Base-by-base conservation (phyloP, 2,888 invertebrate genomes). In the Spicauda simplicius region DNA sequence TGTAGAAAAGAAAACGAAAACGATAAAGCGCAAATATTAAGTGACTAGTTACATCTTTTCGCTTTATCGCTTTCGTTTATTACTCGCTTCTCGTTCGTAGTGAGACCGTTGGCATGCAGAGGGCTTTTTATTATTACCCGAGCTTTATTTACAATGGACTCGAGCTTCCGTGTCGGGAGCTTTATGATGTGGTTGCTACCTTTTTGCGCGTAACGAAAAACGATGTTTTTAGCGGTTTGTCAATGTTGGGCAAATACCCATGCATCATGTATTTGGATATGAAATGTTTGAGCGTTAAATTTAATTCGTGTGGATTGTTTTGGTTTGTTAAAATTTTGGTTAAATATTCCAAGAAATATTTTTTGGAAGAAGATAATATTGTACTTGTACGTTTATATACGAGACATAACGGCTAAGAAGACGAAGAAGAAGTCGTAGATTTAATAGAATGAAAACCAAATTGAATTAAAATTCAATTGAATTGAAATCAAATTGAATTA, bases 71-170 rank as follows among this genome's bases (percentile, higher is more conserved):
- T 6, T 56, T 33, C 0, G 37, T 16, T 30, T 33, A 10, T 54
- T 30, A 10, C 16, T 56, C 60, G 59, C 25, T 53, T 18, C 33
- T 57, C 56, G 57, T 18, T 16, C 1, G 10, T n/a, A 5, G 14
- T 58, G n/a, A 11, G 6, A 64, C 64, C 2, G 0, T 20, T 12
- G 16, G 57, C 8, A 18, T 33, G 50, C 12, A 57, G 6, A 56
- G 56, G 20, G 64, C 57, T 64, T 64, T 64, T 64, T 64, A 64
- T 64, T 57, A 57, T 64, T 57, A 33, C 52, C 64, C 50, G 57
- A 64, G 64, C 57, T 57, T 57, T 64, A 64, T 64, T 64, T 64
- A 41, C 64, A 52, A 37, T 58, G 64, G 64, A 64, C 64, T 64
- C n/a, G 37, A 64, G 57, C 57, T 64, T 50, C 64, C 64, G 56